These are phyloP conservation scores for Acanthiza pusilla DNA, from an alignment of 2,797 vertebrate species.

Conservation along the genomic window DNA sequence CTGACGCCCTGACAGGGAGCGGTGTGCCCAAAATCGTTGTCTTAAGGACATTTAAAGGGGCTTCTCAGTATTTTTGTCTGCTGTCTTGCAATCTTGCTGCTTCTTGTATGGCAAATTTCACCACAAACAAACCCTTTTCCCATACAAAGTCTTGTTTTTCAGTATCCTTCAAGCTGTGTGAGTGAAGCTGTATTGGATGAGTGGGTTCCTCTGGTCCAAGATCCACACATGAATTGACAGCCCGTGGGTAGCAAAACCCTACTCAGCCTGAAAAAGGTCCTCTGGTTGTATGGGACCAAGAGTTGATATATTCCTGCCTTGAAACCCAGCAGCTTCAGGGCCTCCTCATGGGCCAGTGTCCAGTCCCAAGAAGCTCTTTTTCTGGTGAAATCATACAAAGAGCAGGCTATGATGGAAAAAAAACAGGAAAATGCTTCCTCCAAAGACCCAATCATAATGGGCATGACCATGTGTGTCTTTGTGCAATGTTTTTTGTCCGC, in stretches of 20 bases:
- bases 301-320: background rate
- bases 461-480: background rate
- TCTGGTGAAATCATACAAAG: background rate
- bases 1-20: background rate
- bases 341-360: background rate
- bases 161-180: background rate
- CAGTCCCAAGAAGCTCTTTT: background rate
- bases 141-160: background rate
- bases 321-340: background rate
- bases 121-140: background rate
- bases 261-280: accelerated
- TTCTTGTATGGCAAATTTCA: background rate
- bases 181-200: background rate
- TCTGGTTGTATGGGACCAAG: background rate
- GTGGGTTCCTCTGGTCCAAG: too few relatives aligned
- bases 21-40: background rate
- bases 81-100: background rate
- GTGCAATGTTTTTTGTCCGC: background rate
- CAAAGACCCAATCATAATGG: background rate
- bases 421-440: background rate
- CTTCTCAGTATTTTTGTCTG: background rate
- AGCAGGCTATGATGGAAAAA: background rate
- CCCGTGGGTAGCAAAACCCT: background rate
- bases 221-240: background rate
- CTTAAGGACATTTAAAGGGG: background rate